Evolutionary conservation across 2,113 vertebrate genomes (phyloP).

Genomic region (Pontoporia blainvillei): DNA sequence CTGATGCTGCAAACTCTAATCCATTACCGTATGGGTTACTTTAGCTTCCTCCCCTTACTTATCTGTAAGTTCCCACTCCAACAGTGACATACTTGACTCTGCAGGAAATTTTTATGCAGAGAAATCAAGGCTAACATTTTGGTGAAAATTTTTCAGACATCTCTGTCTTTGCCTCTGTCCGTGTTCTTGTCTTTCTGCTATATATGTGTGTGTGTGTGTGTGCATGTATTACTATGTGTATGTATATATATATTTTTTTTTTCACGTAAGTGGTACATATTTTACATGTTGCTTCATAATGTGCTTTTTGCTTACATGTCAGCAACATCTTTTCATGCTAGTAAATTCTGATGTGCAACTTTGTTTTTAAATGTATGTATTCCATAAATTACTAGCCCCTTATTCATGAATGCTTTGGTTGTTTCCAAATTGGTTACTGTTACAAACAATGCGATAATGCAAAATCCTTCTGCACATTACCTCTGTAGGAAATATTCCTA

Average conservation of each 20-base stretch:
- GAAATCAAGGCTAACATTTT: conserved; percentile 26
- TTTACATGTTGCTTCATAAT: not conserved
- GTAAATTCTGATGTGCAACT: not conserved
- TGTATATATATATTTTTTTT: not conserved
- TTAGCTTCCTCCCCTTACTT: not conserved
- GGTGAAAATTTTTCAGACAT: not conserved
- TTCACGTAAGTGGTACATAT: not conserved
- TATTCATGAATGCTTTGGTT: not conserved
- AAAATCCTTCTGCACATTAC: not conserved
- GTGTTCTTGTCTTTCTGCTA: conserved; percentile 19
- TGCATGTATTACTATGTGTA: not conserved
- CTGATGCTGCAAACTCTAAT: not conserved
- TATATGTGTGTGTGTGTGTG: not conserved
- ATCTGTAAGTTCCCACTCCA: conserved; percentile 10
- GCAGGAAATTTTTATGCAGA: not conserved
- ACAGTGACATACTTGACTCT: conserved; percentile 8
- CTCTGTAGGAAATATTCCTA: not conserved
- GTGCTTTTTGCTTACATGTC: not conserved
- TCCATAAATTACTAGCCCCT: not conserved
- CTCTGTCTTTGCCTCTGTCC: conserved; percentile 7
- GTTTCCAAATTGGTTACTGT: not conserved
- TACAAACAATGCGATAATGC: not conserved
- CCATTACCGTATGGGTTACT: not conserved
- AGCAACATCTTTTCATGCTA: not conserved
- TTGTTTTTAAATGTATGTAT: not conserved